Evolutionary conservation across 2,888 invertebrate genomes (phyloP).

Genomic region (Alloscopus bannaensis): DNA sequence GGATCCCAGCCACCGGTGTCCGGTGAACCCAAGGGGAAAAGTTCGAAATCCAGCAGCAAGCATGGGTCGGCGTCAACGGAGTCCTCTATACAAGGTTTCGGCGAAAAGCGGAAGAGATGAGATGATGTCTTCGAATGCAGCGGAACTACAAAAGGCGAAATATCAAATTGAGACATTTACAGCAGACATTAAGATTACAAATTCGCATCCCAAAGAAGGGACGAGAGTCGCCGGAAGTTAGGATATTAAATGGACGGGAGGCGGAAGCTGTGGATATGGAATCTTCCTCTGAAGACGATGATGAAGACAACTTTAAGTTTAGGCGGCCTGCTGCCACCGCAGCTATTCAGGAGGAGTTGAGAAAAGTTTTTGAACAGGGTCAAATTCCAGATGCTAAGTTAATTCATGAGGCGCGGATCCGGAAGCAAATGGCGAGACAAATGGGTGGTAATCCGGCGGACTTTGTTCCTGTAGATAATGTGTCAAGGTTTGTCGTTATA

Average conservation of each 20-base stretch:
- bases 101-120: conserved; percentile 54
- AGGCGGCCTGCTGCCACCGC: conserved; percentile 63
- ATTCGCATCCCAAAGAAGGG: conserved; percentile 39
- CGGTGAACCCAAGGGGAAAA: conserved; percentile 1
- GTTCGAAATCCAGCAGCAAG: conserved; percentile 31
- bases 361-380: conserved; percentile 79
- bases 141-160: conserved; percentile 33
- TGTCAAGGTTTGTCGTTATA: conserved; percentile 51
- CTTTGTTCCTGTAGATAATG: conserved; percentile 78
- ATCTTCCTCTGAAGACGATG: conserved; percentile 80
- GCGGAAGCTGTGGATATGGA: conserved; percentile 87
- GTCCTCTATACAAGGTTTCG: conserved; percentile 66
- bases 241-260: conserved; percentile 87
- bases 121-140: neutral
- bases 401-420: conserved; percentile 97
- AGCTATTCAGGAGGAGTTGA: conserved; percentile 70
- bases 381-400: conserved; percentile 97
- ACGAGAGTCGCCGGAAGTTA: conserved; percentile 56
- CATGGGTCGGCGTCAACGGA: conserved; percentile 44
- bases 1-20: conserved; percentile 23
- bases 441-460: conserved; percentile 79
- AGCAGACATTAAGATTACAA: conserved; percentile 58
- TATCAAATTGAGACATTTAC: conserved; percentile 57
- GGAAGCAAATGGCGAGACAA: conserved; percentile 94
- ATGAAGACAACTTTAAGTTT: conserved; percentile 76